Evolutionary conservation across 2,888 invertebrate genomes (phyloP).

Genomic region (Limenitis arthemis): DNA sequence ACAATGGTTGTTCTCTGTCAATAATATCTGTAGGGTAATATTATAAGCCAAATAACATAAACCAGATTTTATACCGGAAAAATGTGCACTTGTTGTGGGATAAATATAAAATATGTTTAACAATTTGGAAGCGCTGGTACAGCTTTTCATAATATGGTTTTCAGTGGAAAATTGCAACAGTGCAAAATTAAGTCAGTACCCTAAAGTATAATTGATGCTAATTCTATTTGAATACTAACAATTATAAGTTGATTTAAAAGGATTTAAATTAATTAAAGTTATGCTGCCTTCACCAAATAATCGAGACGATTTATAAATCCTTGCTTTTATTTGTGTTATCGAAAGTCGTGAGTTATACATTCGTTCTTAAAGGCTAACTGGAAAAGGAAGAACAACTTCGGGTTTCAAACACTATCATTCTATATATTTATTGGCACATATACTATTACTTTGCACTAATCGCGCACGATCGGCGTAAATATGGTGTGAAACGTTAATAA

Average conservation of each 20-base stretch:
- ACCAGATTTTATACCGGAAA: no score
- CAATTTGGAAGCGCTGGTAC: no score
- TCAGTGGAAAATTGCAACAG: no score
- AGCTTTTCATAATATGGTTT: no score
- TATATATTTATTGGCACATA: conserved; percentile 12
- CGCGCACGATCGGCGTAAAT: conserved; percentile 5
- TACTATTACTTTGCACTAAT: conserved; percentile 8
- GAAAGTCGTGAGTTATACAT: conserved; percentile 50
- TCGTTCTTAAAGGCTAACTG: conserved; percentile 42
- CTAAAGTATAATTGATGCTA: no score
- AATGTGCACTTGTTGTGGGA: no score
- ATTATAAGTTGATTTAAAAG: conserved; percentile 4
- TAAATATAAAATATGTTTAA: no score
- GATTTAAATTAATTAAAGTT: conserved; percentile 23
- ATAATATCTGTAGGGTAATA: not conserved
- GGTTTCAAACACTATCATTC: conserved; percentile 5
- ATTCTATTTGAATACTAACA: not conserved
- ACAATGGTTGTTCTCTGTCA: not conserved
- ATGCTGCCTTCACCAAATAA: conserved; percentile 42
- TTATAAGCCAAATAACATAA: not conserved
- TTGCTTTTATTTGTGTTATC: conserved; percentile 50
- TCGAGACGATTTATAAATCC: conserved; percentile 45
- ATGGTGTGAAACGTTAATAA: conserved; percentile 5
- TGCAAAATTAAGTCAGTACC: no score
- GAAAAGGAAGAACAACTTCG: conserved; percentile 26